Evolutionary conservation across 2,113 vertebrate species (phyloP).

Genomic region (Sceloporus tristichus): DNA sequence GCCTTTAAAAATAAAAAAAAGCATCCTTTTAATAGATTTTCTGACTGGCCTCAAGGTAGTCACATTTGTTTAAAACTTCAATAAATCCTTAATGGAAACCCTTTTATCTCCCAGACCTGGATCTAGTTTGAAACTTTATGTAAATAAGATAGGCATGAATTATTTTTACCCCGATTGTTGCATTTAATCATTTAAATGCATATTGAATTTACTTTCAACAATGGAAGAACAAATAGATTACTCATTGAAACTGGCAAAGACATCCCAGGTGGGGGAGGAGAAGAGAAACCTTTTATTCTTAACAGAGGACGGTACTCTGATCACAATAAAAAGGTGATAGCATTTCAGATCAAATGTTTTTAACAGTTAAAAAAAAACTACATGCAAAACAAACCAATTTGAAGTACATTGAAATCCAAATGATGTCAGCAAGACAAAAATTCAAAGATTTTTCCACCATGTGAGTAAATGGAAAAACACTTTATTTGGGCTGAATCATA

Average conservation of each 20-base stretch:
- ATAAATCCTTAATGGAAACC: slow-evolving; percentile 28
- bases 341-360: not conserved
- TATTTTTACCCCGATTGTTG: not conserved
- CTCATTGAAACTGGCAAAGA: slow-evolving; percentile 12
- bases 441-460: not conserved
- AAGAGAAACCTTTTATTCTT: slow-evolving; percentile 12
- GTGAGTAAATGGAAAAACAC: not conserved
- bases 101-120: not conserved
- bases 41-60: slow-evolving; percentile 10
- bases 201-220: slow-evolving; percentile 29
- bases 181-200: slow-evolving; percentile 22
- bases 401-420: not conserved
- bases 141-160: slow-evolving; percentile 22
- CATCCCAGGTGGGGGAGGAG: not conserved
- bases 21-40: slow-evolving; percentile 32
- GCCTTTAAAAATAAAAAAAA: not conserved
- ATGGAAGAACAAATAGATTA: not conserved
- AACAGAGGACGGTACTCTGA: not conserved
- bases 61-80: not conserved
- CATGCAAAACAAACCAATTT: not conserved
- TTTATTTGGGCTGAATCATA: not conserved
- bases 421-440: not conserved
- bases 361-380: not conserved
- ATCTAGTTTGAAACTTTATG: not conserved
- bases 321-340: not conserved